These are phyloP conservation scores for Schrankia costaestrigalis DNA, from an alignment of 2,888 invertebrate genomes.

Conservation along the genomic window DNA sequence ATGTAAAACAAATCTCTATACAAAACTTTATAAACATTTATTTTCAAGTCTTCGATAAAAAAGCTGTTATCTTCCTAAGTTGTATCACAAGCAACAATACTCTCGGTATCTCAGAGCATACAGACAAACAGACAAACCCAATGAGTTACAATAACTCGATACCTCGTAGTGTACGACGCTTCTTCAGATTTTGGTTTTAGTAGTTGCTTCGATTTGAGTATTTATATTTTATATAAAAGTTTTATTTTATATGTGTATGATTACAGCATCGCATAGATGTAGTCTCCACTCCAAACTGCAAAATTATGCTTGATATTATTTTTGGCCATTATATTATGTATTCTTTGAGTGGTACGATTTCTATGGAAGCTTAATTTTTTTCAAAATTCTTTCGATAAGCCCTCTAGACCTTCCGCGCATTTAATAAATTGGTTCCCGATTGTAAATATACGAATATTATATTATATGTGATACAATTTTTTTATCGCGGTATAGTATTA, in stretches of 20 bases:
- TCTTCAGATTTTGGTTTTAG: constrained; percentile 60
- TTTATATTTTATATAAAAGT: constrained; percentile 50
- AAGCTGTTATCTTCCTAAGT: constrained; percentile 22
- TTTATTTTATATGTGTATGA: constrained; percentile 68
- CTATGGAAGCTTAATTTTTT: constrained; percentile 46
- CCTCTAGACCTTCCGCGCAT: constrained; percentile 75
- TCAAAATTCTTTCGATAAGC: constrained; percentile 55
- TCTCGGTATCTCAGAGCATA: constrained; percentile 14
- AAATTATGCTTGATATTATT: constrained; percentile 61
- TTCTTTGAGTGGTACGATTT: constrained; percentile 56
- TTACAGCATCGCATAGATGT: constrained; percentile 67
- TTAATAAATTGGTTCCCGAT: constrained; percentile 56
- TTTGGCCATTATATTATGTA: constrained; percentile 56
- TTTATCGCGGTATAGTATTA: constrained; percentile 47
- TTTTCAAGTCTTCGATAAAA: constrained; percentile 15
- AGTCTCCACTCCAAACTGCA: constrained; percentile 56
- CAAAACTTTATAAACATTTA: too few relatives aligned
- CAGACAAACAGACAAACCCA: constrained; percentile 22
- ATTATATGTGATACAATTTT: constrained; percentile 36
- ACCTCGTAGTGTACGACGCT: constrained; percentile 51
- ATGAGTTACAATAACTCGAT: constrained; percentile 36
- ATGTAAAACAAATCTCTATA: not conserved
- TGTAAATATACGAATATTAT: constrained; percentile 47
- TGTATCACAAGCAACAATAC: constrained; percentile 26
- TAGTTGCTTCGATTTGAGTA: constrained; percentile 63